Conservation (phyloP, 2,113 vertebrate genomes). For the Microcebus tavaratra region DNA sequence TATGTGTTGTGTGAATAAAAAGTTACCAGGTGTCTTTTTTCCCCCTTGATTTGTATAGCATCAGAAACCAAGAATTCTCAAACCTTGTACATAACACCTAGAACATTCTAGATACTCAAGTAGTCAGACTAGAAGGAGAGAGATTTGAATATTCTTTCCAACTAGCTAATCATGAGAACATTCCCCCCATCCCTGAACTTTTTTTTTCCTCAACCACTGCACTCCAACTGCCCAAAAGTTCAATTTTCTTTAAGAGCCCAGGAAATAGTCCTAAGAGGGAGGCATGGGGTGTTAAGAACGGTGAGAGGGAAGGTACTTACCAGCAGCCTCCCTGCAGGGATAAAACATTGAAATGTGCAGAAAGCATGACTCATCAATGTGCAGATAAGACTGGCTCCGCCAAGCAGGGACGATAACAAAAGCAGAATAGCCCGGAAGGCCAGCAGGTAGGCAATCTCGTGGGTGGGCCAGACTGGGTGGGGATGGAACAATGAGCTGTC, state of each 20-base stretch:
- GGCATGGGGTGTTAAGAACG: conserved; percentile 52
- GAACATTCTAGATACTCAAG: neutral
- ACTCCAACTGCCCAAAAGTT: conserved; percentile 59
- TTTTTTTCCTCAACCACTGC: neutral
- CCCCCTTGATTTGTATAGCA: neutral
- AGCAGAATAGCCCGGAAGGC: neutral
- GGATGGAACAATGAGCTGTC: neutral
- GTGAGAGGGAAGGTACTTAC: conserved; percentile 59
- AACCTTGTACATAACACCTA: neutral
- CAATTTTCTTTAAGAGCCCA: conserved; percentile 71
- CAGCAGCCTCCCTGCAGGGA: conserved; percentile 56
- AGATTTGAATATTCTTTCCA: conserved; percentile 26
- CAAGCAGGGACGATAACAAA: conserved; percentile 12
- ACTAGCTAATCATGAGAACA: neutral
- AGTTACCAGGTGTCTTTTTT: neutral
- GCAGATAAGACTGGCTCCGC: conserved; percentile 7
- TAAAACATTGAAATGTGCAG: conserved; percentile 63
- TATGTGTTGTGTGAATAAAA: neutral
- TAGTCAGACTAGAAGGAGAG: neutral
- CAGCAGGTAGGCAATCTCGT: neutral
- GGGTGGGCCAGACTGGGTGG: neutral
- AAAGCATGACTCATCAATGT: conserved; percentile 61
- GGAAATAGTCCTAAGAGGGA: conserved; percentile 60
- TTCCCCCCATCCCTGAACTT: neutral
- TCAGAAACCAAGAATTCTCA: neutral